Percentiles rank a stretch among this genome's conserved stretches.
phyloP scores from a whole-genome alignment of 2,113 vertebrate species.

The Enhydra lutris region DNA sequence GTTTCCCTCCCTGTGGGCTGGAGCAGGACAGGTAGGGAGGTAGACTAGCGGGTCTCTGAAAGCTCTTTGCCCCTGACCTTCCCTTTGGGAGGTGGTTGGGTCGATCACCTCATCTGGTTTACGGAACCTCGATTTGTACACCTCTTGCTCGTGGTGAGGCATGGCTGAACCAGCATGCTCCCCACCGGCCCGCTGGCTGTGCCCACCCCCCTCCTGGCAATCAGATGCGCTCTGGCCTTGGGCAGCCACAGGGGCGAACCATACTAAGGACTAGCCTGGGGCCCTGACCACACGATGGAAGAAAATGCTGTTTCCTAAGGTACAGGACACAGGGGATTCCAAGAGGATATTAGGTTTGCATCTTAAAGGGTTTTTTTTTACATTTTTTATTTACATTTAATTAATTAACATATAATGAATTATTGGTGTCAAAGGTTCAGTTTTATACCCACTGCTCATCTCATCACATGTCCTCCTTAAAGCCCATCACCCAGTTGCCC shows the following conservation, averaged over 20 bases:
- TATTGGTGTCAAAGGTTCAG: not conserved
- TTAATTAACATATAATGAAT: not conserved
- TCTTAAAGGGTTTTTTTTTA: not conserved
- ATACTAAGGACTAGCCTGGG: not conserved
- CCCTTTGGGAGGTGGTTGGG: not conserved
- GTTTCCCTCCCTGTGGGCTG: not conserved
- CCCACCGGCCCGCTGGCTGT: fast-evolving
- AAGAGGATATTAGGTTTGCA: not conserved
- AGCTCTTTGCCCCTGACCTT: not conserved
- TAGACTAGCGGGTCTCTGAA: fast-evolving
- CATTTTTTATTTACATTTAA: not conserved
- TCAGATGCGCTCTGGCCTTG: not conserved
- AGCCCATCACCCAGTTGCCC: not conserved
- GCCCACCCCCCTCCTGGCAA: not conserved
- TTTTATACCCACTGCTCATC: not conserved
- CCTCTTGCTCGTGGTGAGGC: not conserved
- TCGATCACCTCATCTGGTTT: not conserved
- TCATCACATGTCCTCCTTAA: not conserved
- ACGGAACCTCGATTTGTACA: not conserved
- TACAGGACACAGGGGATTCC: not conserved
- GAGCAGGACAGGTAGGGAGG: not conserved
- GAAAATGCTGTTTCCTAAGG: not conserved
- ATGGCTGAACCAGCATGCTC: not conserved
- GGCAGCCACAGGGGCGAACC: not conserved
- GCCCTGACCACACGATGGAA: not conserved